Base-by-base conservation (phyloP, 2,888 invertebrate genomes). In the Perizoma flavofasciatum region DNA sequence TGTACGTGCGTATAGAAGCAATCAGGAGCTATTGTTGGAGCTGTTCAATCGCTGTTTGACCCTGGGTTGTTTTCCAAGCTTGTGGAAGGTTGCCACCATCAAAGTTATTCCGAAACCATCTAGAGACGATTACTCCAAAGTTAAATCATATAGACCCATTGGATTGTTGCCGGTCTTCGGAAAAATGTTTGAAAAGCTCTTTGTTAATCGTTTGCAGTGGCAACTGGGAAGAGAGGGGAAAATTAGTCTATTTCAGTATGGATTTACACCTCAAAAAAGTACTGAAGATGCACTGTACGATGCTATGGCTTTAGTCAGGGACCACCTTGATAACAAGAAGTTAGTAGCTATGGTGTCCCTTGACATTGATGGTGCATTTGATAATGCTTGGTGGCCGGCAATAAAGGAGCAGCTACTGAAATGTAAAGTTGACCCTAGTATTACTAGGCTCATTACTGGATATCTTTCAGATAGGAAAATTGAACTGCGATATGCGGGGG, bases 201-300 rank as follows among this genome's bases (percentile, higher is more conserved):
- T 66, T 32, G 48, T 61, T n/a, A 41, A 37, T 0, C 55, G 66
- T 34, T 8, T 68, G 22, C 44, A 45, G 10, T 67, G 61, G 63
- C 49, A 62, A 5, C 34, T 32, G 7, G 47, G 47, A 5, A 32
- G 22, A 11, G 45, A 45, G 32, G 9, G 32, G 5, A 63, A 39
- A 0, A 11, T 66, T 4, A 65, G 49, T 45, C 40, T 8, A 1
- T 11, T 22, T 0, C 65, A 67, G 46, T 69, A 63, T 34, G 63
- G 67, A 3, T 68, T 67, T 33, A 50, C 63, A 54, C 66, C 66
- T 4, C 66, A 67, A 40, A 34, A 47, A 3, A 39, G 65, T 5
- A 66, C 57, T 22, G 70, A 68, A 7, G 66, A 66, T 58, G 50
- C 66, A 32, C 58, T 66, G 34, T 68, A 57, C 47, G 60, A 56